Percentiles rank a stretch among this genome's conserved stretches.
phyloP scores from a whole-genome alignment of 1,140 invertebrate species.

The Meloidogyne hapla region DNA sequence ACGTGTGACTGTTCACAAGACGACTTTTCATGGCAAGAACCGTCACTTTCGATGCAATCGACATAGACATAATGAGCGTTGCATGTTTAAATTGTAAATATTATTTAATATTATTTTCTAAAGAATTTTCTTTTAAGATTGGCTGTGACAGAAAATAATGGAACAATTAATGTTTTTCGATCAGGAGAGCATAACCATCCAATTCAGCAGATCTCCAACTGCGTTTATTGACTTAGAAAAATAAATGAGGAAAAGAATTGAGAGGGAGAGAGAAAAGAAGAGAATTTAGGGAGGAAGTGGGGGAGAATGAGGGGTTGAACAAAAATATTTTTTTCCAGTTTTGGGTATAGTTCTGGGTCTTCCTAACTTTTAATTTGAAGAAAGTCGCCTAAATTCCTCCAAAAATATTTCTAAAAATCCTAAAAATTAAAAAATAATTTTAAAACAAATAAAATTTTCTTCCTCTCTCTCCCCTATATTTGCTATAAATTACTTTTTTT shows the following conservation, averaged over 20 bases:
- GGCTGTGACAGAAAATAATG: constrained; percentile 24
- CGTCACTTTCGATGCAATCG: constrained; percentile 30
- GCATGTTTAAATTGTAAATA: constrained; percentile 30
- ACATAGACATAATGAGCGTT: constrained; percentile 28
- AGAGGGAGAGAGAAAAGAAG: background rate
- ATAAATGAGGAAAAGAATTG: background rate
- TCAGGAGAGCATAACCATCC: constrained; percentile 29
- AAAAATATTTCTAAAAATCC: background rate
- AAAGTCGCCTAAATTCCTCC: too few species aligned
- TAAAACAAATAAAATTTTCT: background rate
- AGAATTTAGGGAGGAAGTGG: background rate
- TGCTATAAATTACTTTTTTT: constrained; percentile 1
- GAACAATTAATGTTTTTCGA: constrained; percentile 22
- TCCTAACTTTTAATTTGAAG: too few species aligned
- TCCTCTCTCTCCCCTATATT: background rate
- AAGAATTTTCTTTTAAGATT: constrained; percentile 2
- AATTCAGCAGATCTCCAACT: constrained; percentile 30
- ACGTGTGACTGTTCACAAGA: constrained; percentile 27
- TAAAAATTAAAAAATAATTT: background rate
- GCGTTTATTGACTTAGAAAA: constrained; percentile 16
- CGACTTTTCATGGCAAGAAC: constrained; percentile 27
- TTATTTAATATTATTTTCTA: background rate
- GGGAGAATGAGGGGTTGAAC: background rate
- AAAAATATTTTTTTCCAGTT: background rate
- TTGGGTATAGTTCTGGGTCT: too few species aligned